A percentile compares a stretch with the other conserved stretches of the same genome.
Evolutionary conservation across 2,797 vertebrate genomes (phyloP).

Genomic region (Sebastes diploproa): DNA sequence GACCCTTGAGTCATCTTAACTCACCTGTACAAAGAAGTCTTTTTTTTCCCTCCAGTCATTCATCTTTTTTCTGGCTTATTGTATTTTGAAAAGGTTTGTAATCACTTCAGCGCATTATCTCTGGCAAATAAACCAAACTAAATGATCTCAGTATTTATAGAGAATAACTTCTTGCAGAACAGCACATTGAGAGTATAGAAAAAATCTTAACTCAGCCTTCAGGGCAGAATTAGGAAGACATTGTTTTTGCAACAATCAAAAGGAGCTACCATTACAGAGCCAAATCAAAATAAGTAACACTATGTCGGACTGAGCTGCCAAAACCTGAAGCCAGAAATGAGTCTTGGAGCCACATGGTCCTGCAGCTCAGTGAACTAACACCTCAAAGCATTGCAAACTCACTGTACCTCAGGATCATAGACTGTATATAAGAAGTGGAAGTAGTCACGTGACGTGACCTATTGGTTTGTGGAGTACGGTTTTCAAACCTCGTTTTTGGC

Average conservation of each 20-base stretch:
- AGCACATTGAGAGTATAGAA: not conserved
- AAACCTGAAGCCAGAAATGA: not conserved
- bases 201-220: not conserved
- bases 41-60: not conserved
- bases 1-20: not conserved
- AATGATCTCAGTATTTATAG: not conserved
- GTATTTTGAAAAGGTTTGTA: not conserved
- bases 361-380: not conserved
- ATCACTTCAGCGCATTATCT: not conserved
- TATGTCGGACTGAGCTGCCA: not conserved
- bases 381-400: not conserved
- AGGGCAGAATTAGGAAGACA: not conserved
- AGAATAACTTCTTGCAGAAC: not conserved
- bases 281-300: not conserved
- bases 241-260: not conserved
- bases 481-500: too few relatives aligned
- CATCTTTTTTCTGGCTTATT: not conserved
- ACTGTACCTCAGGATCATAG: not conserved
- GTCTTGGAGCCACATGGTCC: not conserved
- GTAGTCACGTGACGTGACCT: too few relatives aligned
- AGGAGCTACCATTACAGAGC: not conserved
- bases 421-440: too few relatives aligned
- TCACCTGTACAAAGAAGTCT: not conserved
- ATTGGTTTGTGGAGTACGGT: too few relatives aligned
- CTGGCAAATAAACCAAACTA: not conserved